Evolutionary conservation across 2,113 vertebrate genomes (phyloP).

Genomic region (Chascanopsetta lugubris): DNA sequence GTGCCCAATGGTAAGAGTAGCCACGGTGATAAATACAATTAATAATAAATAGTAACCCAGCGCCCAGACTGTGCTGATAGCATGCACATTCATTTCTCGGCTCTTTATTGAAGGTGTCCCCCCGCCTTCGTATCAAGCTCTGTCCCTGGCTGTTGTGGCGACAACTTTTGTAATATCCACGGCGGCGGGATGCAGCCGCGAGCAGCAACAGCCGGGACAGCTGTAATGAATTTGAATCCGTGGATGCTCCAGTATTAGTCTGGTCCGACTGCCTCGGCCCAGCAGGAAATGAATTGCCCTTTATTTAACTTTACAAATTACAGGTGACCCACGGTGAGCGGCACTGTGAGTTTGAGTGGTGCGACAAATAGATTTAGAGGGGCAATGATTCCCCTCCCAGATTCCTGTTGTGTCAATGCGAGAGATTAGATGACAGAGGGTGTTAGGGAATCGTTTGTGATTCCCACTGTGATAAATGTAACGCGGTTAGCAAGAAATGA

Average conservation of each 20-base stretch:
- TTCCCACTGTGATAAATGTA: constrained; percentile 68
- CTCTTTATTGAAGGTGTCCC: constrained; percentile 16
- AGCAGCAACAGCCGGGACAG: constrained; percentile 43
- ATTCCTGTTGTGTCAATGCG: constrained; percentile 74
- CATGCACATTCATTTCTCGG: constrained; percentile 8
- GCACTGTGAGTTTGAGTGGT: constrained; percentile 67
- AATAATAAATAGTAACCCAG: constrained; percentile 14
- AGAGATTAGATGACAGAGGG: constrained; percentile 75
- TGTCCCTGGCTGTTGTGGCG: constrained; percentile 14
- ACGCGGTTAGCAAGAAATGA: constrained; percentile 71
- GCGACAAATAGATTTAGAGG: constrained; percentile 77
- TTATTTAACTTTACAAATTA: constrained; percentile 82
- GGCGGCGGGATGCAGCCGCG: constrained; percentile 25
- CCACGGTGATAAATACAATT: constrained; percentile 17
- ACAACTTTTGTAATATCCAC: constrained; percentile 46
- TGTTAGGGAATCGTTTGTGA: constrained; percentile 75
- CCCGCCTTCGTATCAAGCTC: constrained; percentile 7
- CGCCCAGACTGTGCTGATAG: constrained; percentile 8
- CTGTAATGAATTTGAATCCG: constrained; percentile 74
- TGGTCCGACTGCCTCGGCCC: constrained; percentile 59
- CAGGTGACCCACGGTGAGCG: constrained; percentile 71
- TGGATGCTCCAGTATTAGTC: constrained; percentile 65
- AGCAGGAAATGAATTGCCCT: constrained; percentile 81
- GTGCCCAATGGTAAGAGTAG: background rate
- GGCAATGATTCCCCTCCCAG: constrained; percentile 68